Base-by-base conservation (phyloP, 2,113 vertebrate species). In the Ceuthmochares aereus region DNA sequence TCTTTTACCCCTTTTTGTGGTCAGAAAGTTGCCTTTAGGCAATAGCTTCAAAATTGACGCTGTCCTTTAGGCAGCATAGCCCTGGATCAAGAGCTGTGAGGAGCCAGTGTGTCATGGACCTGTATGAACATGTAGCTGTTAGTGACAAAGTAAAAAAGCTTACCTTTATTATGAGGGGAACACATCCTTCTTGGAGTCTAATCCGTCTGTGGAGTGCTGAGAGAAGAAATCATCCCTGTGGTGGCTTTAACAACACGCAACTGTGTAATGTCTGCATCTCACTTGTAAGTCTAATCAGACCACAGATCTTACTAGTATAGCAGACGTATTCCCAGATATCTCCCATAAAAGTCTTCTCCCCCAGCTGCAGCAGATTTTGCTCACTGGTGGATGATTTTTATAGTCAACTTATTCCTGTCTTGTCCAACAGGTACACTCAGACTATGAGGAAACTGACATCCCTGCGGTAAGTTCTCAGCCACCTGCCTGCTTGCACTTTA, bases 341-440 rank as follows among this genome's bases (percentile, higher is more conserved):
- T 68, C 54, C 8, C 17, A 0, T 75, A 55, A 90, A 78, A 30
- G 13, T 4, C 20, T 73, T 56, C 15, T 79, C 1, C 9, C 32
- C 7, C 1, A 47, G 13, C 36, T 69, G 16, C 51, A 51, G 19
- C 15, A 74, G 74, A 43, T 56, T 80, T 30, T 74, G 19, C 25
- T 83, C 14, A 27, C 18, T 36, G 1, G 16, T 68, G 6, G 37
- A 7, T 74, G 15, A 47, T 70, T 9, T 63, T 93, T 42, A 89
- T 32, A 54, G 11, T 49, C 11, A 20, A n/a, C 67, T 55, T 59
- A 36, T 69, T 90, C 4, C 0, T 94, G 19, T 94, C 22, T 80
- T 86, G 68, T 84, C 66, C 93, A 88, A 81, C 88, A 97, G 96
- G 93, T 97, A 92, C 90, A 87, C 15, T 40, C 89, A 79, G 93